Base-by-base conservation (phyloP, 1,140 invertebrate genomes). In the Zaprionus ornatus region DNA sequence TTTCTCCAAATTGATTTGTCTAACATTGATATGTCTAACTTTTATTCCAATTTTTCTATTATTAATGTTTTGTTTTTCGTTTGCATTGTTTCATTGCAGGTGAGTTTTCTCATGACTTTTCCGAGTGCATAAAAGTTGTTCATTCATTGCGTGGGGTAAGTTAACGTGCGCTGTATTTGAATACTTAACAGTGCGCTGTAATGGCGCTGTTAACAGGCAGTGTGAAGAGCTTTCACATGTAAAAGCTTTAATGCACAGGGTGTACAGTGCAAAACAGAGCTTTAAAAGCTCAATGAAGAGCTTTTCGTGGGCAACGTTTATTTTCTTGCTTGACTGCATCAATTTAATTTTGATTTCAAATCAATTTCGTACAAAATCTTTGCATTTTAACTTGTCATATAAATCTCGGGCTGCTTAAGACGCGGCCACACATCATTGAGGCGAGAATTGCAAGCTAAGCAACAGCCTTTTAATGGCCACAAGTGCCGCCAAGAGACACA, bases 61-160 rank as follows among this genome's bases (percentile, higher is more conserved):
- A 68, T 65, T 62, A 67, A 59, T 67, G 69, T 55, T 70, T 66
- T 71, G 63, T 70, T 37, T 35, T 42, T 45, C n/a, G 5, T 42
- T 68, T 70, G 55, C 17, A 32, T 74, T 55, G 23, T 74, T 55
- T 77, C 56, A 21, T 88, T 88, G 69, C 85, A 88, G 85, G 85
- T 88, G 78, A 88, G 85, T 88, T 81, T 83, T 75, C 15, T 17
- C 54, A 55, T 32, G n/a, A 27, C n/a, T 67, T 65, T 56, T 0
- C 45, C 45, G 19, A 23, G 5, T 69, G 56, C 57, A 61, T 48
- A 4, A 27, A 63, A 50, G 12, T 19, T 21, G 21, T 72, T n/a
- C 32, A 1, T 12, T 35, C 15, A 13, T 25, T 40, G 27, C 59
- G 55, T 50, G 19, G 72, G 85, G 85, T 88, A 85, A 88, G 85